Evolutionary conservation across 1,140 invertebrate genomes (phyloP).

Genomic region (Hyphantria cunea): DNA sequence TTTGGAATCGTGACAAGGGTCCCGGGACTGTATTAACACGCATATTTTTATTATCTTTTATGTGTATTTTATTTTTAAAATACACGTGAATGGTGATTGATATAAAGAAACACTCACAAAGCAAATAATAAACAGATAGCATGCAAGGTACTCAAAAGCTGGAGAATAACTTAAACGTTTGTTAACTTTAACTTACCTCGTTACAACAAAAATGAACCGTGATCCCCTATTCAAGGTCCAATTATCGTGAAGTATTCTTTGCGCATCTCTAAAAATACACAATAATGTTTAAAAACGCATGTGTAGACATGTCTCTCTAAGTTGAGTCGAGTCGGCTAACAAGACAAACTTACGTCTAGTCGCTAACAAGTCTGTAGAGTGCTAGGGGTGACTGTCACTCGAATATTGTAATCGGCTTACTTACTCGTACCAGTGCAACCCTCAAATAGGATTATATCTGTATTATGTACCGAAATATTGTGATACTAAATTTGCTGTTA

Average conservation of each 20-base stretch:
- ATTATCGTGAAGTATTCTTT: conserved; percentile 9
- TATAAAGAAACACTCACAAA: too few relatives aligned
- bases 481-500: neutral
- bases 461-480: conserved; percentile 1
- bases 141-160: too few relatives aligned
- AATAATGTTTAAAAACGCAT: conserved; percentile 25
- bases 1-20: conserved; percentile 47
- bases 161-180: too few relatives aligned
- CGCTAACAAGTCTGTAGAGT: conserved; percentile 20
- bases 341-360: conserved; percentile 30
- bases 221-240: neutral
- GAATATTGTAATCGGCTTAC: conserved; percentile 72
- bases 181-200: too few relatives aligned
- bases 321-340: conserved; percentile 22
- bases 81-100: too few relatives aligned
- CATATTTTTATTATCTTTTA: conserved; percentile 24
- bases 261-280: conserved; percentile 20
- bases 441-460: conserved; percentile 51
- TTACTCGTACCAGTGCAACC: conserved; percentile 49
- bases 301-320: conserved; percentile 20
- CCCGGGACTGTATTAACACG: conserved; percentile 38
- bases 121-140: too few relatives aligned
- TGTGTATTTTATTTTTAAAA: neutral
- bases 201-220: neutral
- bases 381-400: conserved; percentile 31